Conservation (phyloP, 2,113 vertebrate genomes). For the Microcebus griseorufus region DNA sequence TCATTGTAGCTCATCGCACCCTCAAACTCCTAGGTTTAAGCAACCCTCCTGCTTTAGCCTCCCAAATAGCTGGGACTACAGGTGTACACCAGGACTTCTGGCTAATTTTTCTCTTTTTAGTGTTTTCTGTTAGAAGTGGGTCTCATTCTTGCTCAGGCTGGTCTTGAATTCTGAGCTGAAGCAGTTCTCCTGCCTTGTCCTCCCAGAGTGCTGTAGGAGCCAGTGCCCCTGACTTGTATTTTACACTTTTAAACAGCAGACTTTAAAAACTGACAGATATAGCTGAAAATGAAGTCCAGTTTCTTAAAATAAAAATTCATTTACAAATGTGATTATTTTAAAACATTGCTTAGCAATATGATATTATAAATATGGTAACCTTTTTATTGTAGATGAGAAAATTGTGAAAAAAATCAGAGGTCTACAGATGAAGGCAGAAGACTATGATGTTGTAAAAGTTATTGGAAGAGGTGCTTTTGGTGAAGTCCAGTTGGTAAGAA, state of each 20-base stretch:
- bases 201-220: too few relatives aligned
- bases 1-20: too few relatives aligned
- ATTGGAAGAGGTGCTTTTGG: slow-evolving; percentile 99
- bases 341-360: slow-evolving; percentile 25
- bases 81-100: too few relatives aligned
- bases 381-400: slow-evolving; percentile 92
- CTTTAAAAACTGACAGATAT: slow-evolving; percentile 40
- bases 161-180: too few relatives aligned
- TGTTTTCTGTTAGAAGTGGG: too few relatives aligned
- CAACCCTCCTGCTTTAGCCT: too few relatives aligned
- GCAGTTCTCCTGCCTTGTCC: too few relatives aligned
- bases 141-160: too few relatives aligned
- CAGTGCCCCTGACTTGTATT: neutral
- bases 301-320: slow-evolving; percentile 44
- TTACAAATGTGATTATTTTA: slow-evolving; percentile 15
- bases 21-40: too few relatives aligned
- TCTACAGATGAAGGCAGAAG: slow-evolving; percentile 98
- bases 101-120: too few relatives aligned
- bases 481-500: slow-evolving; percentile 97
- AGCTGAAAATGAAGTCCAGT: slow-evolving; percentile 5
- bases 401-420: slow-evolving; percentile 92
- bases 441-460: slow-evolving; percentile 98
- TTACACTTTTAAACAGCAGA: slow-evolving; percentile 23
- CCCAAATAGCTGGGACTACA: too few relatives aligned
- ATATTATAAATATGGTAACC: slow-evolving; percentile 1